These are phyloP conservation scores for Hippocampus abdominalis DNA, from an alignment of 2,113 vertebrate species.

Conservation along the genomic window DNA sequence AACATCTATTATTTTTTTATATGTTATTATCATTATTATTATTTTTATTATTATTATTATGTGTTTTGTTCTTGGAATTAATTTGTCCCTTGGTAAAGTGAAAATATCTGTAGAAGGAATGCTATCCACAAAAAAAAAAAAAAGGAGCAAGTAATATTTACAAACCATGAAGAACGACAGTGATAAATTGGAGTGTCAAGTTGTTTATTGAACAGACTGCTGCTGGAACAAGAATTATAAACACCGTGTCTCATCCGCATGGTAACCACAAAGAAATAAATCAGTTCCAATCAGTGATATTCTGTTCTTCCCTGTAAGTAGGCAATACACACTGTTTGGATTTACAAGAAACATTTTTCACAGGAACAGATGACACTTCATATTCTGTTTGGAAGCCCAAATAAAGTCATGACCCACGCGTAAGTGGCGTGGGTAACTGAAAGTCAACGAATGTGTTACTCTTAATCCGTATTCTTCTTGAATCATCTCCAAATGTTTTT, in stretches of 20 bases:
- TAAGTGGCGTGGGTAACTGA: background rate
- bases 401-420: background rate
- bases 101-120: background rate
- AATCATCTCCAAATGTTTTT: background rate
- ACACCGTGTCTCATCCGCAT: background rate
- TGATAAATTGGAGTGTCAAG: slow-evolving; percentile 1
- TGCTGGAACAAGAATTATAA: slow-evolving; percentile 8
- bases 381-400: slow-evolving; percentile 4
- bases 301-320: background rate
- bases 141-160: background rate
- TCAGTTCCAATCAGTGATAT: background rate
- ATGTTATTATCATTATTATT: background rate
- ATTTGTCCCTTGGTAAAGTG: too few relatives aligned
- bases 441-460: background rate
- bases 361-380: background rate
- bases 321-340: slow-evolving; percentile 1
- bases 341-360: background rate
- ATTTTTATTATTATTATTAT: background rate
- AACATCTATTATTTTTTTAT: background rate
- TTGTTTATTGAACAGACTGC: slow-evolving; percentile 4
- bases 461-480: background rate
- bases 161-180: background rate
- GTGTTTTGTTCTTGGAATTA: background rate
- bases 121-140: background rate
- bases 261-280: slow-evolving; percentile 3